phyloP scores from a whole-genome alignment of 2,888 invertebrate species.

The Phyllotreta cruciferae region DNA sequence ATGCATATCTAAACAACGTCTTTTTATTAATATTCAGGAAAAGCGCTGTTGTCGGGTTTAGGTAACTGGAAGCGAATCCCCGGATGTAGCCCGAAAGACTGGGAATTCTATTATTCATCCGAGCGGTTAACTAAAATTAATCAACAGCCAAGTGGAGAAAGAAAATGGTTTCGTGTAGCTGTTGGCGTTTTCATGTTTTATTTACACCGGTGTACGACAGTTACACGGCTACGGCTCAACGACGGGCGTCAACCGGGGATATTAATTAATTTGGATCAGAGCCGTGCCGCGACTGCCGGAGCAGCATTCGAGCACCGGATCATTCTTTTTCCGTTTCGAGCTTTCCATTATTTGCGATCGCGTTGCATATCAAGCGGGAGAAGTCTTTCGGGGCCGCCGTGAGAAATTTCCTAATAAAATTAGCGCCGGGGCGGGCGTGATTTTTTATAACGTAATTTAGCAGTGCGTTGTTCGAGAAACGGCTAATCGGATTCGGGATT shows the following conservation, averaged over 20 bases:
- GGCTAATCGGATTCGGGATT: too few relatives aligned
- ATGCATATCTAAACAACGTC: too few relatives aligned
- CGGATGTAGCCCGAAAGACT: too few relatives aligned
- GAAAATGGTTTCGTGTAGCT: conserved; percentile 1
- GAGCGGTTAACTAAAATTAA: too few relatives aligned
- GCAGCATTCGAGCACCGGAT: conserved; percentile 11
- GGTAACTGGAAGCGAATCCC: too few relatives aligned
- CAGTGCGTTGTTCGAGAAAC: not conserved
- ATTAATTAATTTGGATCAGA: conserved; percentile 27
- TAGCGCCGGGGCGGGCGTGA: not conserved
- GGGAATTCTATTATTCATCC: too few relatives aligned
- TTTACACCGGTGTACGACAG: conserved; percentile 3
- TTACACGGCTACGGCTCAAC: not conserved
- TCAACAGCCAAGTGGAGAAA: not conserved
- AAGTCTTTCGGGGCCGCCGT: conserved; percentile 11
- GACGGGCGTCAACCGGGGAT: conserved; percentile 11
- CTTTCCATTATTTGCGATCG: conserved; percentile 24
- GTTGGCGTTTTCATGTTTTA: conserved; percentile 1
- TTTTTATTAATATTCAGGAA: too few relatives aligned
- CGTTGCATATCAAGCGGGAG: conserved; percentile 21
- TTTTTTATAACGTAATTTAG: conserved; percentile 10
- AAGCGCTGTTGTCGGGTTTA: too few relatives aligned
- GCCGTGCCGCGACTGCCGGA: conserved; percentile 12
- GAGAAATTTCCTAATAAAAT: conserved; percentile 13
- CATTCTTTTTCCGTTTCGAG: conserved; percentile 17